These are phyloP conservation scores for Doryteuthis pealeii DNA, from an alignment of 1,140 invertebrate species.

Conservation along the genomic window DNA sequence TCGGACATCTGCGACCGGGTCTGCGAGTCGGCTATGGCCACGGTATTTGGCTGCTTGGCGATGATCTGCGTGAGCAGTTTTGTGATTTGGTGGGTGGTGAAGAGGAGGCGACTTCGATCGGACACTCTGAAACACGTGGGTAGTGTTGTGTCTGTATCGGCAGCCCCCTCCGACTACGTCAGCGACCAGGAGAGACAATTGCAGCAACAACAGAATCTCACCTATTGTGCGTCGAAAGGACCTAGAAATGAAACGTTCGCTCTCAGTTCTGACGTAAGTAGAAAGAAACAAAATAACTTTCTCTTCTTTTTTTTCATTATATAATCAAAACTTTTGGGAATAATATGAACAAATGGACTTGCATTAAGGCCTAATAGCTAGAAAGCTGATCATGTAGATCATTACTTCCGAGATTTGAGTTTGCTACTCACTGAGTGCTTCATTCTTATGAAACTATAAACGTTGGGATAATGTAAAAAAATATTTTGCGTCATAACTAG, in stretches of 20 bases:
- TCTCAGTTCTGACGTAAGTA: conserved; percentile 3
- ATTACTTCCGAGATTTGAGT: too few relatives aligned
- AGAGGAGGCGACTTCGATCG: conserved; percentile 24
- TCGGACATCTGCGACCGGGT: conserved; percentile 54
- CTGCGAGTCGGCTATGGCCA: conserved; percentile 27
- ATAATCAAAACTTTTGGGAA: too few relatives aligned
- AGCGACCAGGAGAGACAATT: conserved; percentile 34
- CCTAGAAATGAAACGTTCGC: neutral
- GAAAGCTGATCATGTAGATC: too few relatives aligned
- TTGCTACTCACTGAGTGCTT: too few relatives aligned
- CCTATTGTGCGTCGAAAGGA: neutral
- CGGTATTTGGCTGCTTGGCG: conserved; percentile 22
- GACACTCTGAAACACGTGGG: conserved; percentile 46
- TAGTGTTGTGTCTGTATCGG: conserved; percentile 53
- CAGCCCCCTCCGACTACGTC: conserved; percentile 56
- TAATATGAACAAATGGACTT: too few relatives aligned
- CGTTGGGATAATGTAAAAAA: too few relatives aligned
- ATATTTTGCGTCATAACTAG: too few relatives aligned
- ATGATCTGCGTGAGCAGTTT: conserved; percentile 24
- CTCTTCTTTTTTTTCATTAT: too few relatives aligned
- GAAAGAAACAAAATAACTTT: too few relatives aligned
- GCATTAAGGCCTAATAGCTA: too few relatives aligned
- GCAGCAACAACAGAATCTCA: conserved; percentile 31
- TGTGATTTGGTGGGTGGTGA: conserved; percentile 23
- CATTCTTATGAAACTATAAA: too few relatives aligned